Evolutionary conservation across 1,140 invertebrate species (phyloP), one percentile per base, ranked within the genome.

Genomic region (Helicoverpa zea): DNA sequence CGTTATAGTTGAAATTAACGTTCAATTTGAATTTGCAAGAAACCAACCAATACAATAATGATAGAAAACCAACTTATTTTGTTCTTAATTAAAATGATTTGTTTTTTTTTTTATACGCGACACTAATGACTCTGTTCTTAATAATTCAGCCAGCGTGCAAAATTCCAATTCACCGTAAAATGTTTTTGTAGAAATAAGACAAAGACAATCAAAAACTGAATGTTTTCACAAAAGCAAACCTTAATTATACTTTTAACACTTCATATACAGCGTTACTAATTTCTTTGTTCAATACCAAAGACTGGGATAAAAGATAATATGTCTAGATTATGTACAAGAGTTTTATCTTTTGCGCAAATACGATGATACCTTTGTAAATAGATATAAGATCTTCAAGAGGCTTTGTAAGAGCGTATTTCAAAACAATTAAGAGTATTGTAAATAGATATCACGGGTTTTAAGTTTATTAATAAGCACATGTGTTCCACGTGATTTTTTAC

Each of bases 291-390:
- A 13, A 13, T 30, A 13, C 3, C 16, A 23, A 43, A 43, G 3
- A 30, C 58, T 14, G 23, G 58, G 58, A 59, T 29, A 59, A 59
- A 61, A 61, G 23, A 13, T 61, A 61, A 61, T 61, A 11, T 4
- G 12, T 30, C 23, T 61, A 13, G 23, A 30, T 61, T 61, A 61
- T 59, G 13, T 1, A 29, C 23, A 3, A 13, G 10, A 30, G 35
- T 43, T 43, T 61, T 61, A 61, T 61, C 58, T 61, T 30, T 13
- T 3, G 23, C 23, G 13, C 23, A 61, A 14, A 61, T 61, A 61
- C 58, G 35, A 29, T 30, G 58, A 29, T 11, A 30, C 13, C 12
- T 43, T 43, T 61, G 16, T 16, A 61, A 61, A 61, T 13, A 61
- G 23, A 61, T 61, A 30, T 61, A 61, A 61, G 58, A 61, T 43